Base-by-base conservation (phyloP, 2,888 invertebrate genomes). In the Oscheius sp. region DNA sequence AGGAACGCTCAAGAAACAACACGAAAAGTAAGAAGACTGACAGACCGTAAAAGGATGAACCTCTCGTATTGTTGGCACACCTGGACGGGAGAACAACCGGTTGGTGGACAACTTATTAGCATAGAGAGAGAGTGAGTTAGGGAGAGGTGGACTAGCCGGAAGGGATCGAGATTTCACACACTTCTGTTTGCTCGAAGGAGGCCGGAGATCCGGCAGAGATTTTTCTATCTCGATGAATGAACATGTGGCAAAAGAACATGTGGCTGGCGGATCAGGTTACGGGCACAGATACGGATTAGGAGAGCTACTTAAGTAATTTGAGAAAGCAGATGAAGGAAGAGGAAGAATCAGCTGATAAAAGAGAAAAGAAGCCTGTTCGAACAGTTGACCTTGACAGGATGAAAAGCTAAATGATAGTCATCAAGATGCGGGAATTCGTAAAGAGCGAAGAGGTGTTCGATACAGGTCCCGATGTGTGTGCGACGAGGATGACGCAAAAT, bases 241-340 rank as follows among this genome's bases (percentile, higher is more conserved):
- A 47, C 45, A 56, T 61, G 51, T 51, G 68, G 50, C 38, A 49
- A 36, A 62, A 54, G 49, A 67, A 67, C 63, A 47, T 57, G 70
- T 33, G 51, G 61, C 33, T 36, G 44, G 36, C 36, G 41, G 57
- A 56, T 41, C 49, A 56, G 56, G 56, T 50, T 59, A 63, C 41
- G 32, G 32, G n/a, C n/a, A 61, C 45, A 32, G 45, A 41, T n/a
- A 14, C 17, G 20, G 68, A 68, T 49, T 51, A 63, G 36, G 64
- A 57, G 41, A 47, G n/a, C n/a, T n/a, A n/a, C n/a, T n/a, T n/a
- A n/a, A n/a, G n/a, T n/a, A n/a, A n/a, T n/a, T n/a, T n/a, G n/a
- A n/a, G n/a, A n/a, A n/a, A n/a, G n/a, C n/a, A n/a, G n/a, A n/a
- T n/a, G n/a, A n/a, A n/a, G n/a, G n/a, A n/a, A n/a, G n/a, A n/a